Evolutionary conservation across 1,140 invertebrate species (phyloP).

Genomic region (Drosophila teissieri): DNA sequence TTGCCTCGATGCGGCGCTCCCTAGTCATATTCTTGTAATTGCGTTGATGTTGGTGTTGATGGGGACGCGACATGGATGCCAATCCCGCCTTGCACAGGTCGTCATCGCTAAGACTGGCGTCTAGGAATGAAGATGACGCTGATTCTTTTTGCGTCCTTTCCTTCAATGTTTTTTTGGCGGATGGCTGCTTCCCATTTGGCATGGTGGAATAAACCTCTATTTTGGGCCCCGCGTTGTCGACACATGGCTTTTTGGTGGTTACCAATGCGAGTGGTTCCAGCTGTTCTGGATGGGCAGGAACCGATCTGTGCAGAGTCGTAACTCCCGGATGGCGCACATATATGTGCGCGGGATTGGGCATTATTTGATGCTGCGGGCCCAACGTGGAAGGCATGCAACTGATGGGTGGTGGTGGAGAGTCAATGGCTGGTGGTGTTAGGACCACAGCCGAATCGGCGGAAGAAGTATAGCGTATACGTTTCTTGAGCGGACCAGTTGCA

Average conservation of each 20-base stretch:
- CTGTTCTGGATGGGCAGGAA: conserved; percentile 71
- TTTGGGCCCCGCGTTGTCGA: neutral
- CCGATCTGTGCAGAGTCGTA: conserved; percentile 71
- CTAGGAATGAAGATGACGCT: conserved; percentile 19
- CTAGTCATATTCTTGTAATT: conserved; percentile 98
- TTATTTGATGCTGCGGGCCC: conserved; percentile 83
- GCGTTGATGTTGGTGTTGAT: conserved; percentile 87
- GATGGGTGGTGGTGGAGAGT: conserved; percentile 68
- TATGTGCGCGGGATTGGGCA: conserved; percentile 82
- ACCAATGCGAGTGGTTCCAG: conserved; percentile 74
- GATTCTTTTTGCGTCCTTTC: conserved; percentile 14
- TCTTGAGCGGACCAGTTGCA: conserved; percentile 87
- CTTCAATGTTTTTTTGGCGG: conserved; percentile 24
- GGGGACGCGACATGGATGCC: conserved; percentile 80
- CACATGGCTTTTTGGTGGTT: conserved; percentile 34
- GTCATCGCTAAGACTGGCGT: conserved; percentile 40
- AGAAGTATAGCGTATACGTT: conserved; percentile 86
- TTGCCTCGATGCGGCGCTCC: conserved; percentile 95
- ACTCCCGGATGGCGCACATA: conserved; percentile 84
- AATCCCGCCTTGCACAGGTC: conserved; percentile 22
- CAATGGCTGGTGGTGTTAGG: conserved; percentile 59
- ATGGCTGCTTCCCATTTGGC: neutral
- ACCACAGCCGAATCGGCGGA: conserved; percentile 67
- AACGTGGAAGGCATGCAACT: conserved; percentile 53
- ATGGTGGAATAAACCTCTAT: neutral